Evolutionary conservation across 2,888 invertebrate genomes (phyloP).

Genomic region (Gnatocerus cornutus): DNA sequence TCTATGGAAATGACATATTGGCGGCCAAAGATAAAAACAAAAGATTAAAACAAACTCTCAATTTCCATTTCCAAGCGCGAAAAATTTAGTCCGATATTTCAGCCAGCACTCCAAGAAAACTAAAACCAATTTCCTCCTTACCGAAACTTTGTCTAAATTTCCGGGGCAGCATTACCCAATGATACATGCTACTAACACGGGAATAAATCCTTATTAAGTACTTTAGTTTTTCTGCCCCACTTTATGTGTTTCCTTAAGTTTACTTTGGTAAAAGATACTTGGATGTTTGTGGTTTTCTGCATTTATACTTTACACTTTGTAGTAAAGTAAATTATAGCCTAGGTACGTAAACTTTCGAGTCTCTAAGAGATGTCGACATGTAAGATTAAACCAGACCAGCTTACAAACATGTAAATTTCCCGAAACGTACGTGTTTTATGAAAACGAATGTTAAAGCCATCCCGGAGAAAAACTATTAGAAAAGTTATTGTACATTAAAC

Average conservation of each 20-base stretch:
- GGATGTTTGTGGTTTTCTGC: constrained; percentile 2
- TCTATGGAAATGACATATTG: no score
- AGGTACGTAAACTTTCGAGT: constrained; percentile 5
- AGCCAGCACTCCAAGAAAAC: no score
- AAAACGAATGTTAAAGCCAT: not conserved
- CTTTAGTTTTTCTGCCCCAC: not conserved
- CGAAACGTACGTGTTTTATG: constrained; percentile 3
- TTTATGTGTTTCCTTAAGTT: not conserved
- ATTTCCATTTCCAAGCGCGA: no score
- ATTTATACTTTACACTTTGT: constrained; percentile 25
- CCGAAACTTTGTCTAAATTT: no score
- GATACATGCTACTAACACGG: no score
- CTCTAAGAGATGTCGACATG: constrained; percentile 1
- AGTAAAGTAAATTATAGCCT: constrained; percentile 10
- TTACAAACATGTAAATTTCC: constrained; percentile 1
- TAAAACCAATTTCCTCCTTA: no score
- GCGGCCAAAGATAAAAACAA: no score
- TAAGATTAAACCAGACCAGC: constrained; percentile 16
- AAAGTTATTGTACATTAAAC: not conserved
- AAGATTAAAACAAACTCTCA: no score
- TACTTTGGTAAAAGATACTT: constrained; percentile 3
- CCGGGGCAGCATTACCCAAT: no score
- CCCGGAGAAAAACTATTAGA: not conserved
- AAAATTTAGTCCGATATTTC: no score
- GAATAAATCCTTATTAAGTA: no score